Evolutionary conservation across 2,888 invertebrate genomes (phyloP), one percentile per base, ranked within the genome.

Genomic region (Alcis repandata): DNA sequence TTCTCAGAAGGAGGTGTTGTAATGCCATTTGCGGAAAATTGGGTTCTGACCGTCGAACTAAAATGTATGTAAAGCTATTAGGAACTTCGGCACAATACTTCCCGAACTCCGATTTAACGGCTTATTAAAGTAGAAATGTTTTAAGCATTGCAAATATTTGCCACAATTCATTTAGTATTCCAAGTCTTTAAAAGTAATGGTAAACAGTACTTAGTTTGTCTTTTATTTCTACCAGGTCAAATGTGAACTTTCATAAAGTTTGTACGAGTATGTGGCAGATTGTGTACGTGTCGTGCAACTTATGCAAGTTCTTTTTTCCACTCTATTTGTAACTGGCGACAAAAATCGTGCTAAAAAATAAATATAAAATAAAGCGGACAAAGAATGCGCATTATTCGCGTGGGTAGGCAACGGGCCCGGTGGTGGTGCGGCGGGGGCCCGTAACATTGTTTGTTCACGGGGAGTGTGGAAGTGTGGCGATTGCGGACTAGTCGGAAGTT

Each of bases 321-420:
- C 60, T 59, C 43, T 59, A 49, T 58, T 63, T 67, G 63, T 53
- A 56, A n/a, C 51, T 48, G 49, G 54, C 60, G 59, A 60, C 56
- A 60, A 58, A 68, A 73, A 63, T 73, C 67, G 59, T 69, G 70
- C 70, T 71, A 73, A 73, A 73, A 70, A 76, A 77, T 74, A 69
- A 71, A 66, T 63, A 56, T 63, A 69, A 64, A 68, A 74, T 75
- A 70, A 68, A 72, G 70, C 73, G 68, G 72, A 75, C 67, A 67
- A 70, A 73, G 80, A 80, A 83, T 84, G 79, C 73, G 76, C 63
- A 76, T 80, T 69, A 84, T 82, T 83, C 79, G 74, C 73, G 62
- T 60, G 67, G 67, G 65, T 58, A 58, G 63, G 45, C 20, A 45
- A 2, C 54, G 43, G 56, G 33, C 54, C 58, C 40, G 56, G 63